Evolutionary conservation across 2,113 vertebrate species (phyloP), one percentile per base, ranked within the genome.

Genomic region (Rafetus swinhoei): DNA sequence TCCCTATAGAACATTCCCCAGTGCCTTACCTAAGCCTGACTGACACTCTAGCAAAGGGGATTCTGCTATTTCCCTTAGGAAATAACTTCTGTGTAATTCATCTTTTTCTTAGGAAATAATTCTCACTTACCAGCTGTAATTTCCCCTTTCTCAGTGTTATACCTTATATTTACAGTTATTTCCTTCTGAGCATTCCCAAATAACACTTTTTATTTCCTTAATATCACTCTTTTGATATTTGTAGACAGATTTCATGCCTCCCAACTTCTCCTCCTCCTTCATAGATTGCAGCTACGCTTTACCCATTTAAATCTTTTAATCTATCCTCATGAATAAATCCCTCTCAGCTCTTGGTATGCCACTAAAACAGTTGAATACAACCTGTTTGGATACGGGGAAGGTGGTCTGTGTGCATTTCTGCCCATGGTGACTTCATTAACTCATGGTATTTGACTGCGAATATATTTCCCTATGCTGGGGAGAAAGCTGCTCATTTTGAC

Each of bases 81-180:
- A 77, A 32, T 1, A 93, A 94, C 94, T 94, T 95, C 52, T 50
- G 80, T 80, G 91, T 85, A 96, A 96, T 95, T 96, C 95, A 93
- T 85, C 93, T 95, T 92, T 90, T 84, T 92, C 27, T 91, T 74
- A 82, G 92, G 91, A 93, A 95, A 91, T 90, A 95, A 92, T 89
- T 94, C 55, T 80, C 77, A 86, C 57, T 95, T 90, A 88, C 85
- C 89, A 93, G 74, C 79, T 90, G 85, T 93, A 53, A 22, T 77
- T 93, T 82, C 77, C 39, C 54, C 84, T 94, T 91, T 35, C 88
- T 95, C 94, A 94, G n/a, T 95, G 90, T 81, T 69, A 85, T 55
- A 88, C n/a, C 72, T 21, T 24, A 22, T 74, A 21, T 39, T 39
- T 74, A 39, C 21, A 74, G 86, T 83, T 90, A 72, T 79, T 92